Conservation (phyloP, 2,888 invertebrate genomes). For the Acanthosepion lycidas region DNA sequence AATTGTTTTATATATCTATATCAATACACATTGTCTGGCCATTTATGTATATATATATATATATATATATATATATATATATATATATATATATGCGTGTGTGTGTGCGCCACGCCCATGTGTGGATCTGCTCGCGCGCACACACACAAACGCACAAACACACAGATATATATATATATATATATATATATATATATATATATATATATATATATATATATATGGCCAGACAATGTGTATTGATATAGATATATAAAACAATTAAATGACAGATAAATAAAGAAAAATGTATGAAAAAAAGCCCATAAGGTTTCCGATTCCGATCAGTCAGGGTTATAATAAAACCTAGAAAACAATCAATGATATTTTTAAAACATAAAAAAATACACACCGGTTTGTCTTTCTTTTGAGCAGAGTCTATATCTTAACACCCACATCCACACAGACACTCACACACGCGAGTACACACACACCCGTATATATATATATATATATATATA, state of each 20-base stretch:
- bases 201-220: too few relatives aligned
- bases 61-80: conserved; percentile 33
- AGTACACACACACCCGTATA: too few relatives aligned
- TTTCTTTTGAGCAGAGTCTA: too few relatives aligned
- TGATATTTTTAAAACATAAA: not conserved
- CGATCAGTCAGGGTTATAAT: not conserved
- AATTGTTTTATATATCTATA: not conserved
- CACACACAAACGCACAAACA: not conserved
- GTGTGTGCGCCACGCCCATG: not conserved
- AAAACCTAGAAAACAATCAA: too few relatives aligned
- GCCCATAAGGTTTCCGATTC: too few relatives aligned
- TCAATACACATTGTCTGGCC: not conserved
- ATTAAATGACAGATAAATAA: too few relatives aligned
- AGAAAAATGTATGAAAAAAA: not conserved
- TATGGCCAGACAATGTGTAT: not conserved
- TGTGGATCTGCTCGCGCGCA: not conserved
- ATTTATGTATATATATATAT: not conserved
- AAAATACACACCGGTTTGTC: not conserved
- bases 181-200: not conserved
- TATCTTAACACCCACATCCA: too few relatives aligned
- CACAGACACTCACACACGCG: too few relatives aligned
- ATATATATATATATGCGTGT: not conserved
- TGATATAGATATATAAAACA: not conserved
- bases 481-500: too few relatives aligned
- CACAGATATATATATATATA: not conserved